Percentiles rank a stretch among this genome's conserved stretches.
Evolutionary conservation across 2,113 vertebrate genomes (phyloP).

Genomic region (Pyrgilauda ruficollis): DNA sequence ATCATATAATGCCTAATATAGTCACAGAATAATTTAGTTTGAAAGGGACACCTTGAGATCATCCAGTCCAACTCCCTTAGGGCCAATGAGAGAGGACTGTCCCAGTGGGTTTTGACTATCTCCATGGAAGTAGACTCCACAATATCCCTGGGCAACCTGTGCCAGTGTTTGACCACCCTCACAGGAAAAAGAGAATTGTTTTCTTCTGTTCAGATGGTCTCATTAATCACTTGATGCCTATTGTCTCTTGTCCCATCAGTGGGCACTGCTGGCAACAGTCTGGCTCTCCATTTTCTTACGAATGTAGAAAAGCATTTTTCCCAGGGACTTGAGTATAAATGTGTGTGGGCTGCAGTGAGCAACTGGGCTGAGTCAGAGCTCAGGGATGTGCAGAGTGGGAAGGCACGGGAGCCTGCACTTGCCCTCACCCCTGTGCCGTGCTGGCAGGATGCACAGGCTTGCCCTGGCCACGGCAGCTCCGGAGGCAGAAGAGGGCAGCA

Average conservation of each 20-base stretch:
- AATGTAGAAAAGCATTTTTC: neutral
- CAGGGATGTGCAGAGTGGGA: neutral
- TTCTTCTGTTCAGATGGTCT: neutral
- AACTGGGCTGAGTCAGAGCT: neutral
- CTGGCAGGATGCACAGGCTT: rapidly evolving
- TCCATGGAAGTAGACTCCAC: neutral
- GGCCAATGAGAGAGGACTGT: neutral
- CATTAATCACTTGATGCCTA: neutral
- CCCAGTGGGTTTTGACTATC: neutral
- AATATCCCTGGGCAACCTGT: neutral
- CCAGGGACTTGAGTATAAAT: neutral
- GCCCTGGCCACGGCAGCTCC: neutral
- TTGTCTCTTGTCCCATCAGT: neutral
- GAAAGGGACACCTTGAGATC: neutral
- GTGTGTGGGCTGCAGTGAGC: neutral
- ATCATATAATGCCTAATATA: neutral
- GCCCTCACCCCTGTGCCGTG: rapidly evolving
- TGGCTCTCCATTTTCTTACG: neutral
- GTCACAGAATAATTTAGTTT: neutral
- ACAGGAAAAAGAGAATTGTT: neutral
- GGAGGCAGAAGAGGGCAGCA: neutral
- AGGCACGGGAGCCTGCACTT: rapidly evolving
- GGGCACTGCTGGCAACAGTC: neutral
- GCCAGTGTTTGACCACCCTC: neutral
- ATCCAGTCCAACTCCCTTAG: neutral